Evolutionary conservation across 2,888 invertebrate species (phyloP), one percentile per base, ranked within the genome.

Genomic region (Chirona hameri): DNA sequence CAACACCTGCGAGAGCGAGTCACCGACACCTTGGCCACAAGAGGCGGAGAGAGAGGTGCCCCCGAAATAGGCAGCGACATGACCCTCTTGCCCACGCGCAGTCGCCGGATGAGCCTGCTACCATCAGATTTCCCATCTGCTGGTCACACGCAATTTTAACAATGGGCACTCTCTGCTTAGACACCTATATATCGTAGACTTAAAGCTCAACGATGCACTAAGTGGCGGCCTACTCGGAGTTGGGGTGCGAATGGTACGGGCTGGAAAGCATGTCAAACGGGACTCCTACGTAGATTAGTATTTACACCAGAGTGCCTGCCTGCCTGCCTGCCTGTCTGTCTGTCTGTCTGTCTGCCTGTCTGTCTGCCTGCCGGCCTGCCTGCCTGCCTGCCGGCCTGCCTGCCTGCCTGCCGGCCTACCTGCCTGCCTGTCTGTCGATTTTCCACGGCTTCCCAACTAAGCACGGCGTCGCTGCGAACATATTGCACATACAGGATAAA

Each of bases 401-500:
- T n/a, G n/a, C n/a, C n/a, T n/a, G n/a, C n/a, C n/a, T n/a, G n/a
- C n/a, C n/a, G n/a, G n/a, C n/a, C n/a, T n/a, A n/a, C n/a, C n/a
- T n/a, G n/a, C n/a, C n/a, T n/a, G n/a, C n/a, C 48, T 15, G 39
- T 3, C 27, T 3, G 72, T 18, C 18, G 12, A 31, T 72, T 72
- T 21, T 18, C 18, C 76, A 39, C 76, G 15, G 7, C 76, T n/a
- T 76, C 76, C 27, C 4, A 76, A 39, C 76, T 21, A 39, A 39
- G 21, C 24, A 21, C 39, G 39, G 29, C 76, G 29, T 14, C 4
- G 15, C 29, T 15, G 39, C 29, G 21, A 24, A 76, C 39, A 31
- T 76, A 76, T 76, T 76, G 76, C 76, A 76, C 76, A 76, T 5
- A 24, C 27, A 69, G 27, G 69, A 76, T 76, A 76, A 24, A 10